Evolutionary conservation across 2,113 vertebrate species (phyloP).

Genomic region (Sander lucioperca): DNA sequence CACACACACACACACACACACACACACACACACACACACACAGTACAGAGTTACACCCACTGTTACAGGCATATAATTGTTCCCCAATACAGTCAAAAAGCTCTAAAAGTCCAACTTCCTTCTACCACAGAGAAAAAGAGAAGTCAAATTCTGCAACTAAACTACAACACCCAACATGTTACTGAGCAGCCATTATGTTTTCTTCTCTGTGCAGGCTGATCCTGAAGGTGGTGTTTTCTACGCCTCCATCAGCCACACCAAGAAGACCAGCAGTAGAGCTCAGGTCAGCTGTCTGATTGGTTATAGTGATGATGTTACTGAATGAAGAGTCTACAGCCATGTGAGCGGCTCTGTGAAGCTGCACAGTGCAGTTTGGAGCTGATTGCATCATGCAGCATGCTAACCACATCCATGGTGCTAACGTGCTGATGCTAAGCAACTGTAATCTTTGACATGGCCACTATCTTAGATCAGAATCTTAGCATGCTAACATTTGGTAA

Average conservation of each 20-base stretch:
- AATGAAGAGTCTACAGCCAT: background rate
- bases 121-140: background rate
- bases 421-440: background rate
- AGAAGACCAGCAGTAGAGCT: background rate
- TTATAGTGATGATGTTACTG: too few species aligned
- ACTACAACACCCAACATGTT: too few species aligned
- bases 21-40: too few species aligned
- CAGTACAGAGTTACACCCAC: background rate
- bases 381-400: background rate
- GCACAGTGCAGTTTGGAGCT: background rate
- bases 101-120: too few species aligned
- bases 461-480: background rate
- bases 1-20: too few species aligned
- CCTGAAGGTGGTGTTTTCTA: constrained; percentile 17
- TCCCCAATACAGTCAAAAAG: background rate
- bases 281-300: background rate
- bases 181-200: background rate
- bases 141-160: too few species aligned
- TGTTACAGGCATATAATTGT: background rate
- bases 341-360: background rate
- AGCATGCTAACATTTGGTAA: background rate
- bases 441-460: background rate
- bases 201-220: constrained; percentile 6
- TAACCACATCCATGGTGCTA: background rate
- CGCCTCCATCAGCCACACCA: constrained; percentile 15